Evolutionary conservation across 2,888 invertebrate genomes (phyloP), one percentile per base, ranked within the genome.

Genomic region (Halocaridina rubra): DNA sequence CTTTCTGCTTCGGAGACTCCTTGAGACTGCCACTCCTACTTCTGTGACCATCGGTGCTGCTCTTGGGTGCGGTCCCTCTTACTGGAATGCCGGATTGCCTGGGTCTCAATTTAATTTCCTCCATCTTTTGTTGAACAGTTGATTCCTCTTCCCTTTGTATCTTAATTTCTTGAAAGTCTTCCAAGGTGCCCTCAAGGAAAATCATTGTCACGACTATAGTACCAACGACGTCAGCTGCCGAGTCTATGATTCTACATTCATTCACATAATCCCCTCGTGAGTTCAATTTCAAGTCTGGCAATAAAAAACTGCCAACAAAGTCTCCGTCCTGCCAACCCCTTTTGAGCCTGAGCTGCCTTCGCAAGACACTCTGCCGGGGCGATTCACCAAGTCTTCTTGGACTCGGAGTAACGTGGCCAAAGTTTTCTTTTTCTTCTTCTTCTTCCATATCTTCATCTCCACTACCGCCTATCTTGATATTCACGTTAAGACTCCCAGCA

Each of bases 271-370:
- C 82, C 4, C 82, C 82, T 24, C 82, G 77, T 19, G 78, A 16
- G 33, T 82, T 82, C 22, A 82, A 72, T 16, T 78, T 82, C n/a
- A 82, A 33, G 29, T 82, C 82, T 13, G 77, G 78, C 8, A 82
- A 24, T n/a, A 82, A 57, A 22, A 82, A 82, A 29, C 32, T 82
- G 13, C 82, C 82, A n/a, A 82, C 29, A 3, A 72, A 59, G 33
- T 82, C 82, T 4, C 82, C 82, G 72, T 82, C 78, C 46, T 82
- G 82, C 82, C 82, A 82, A 10, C 82, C 82, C 30, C 78, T 82
- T 72, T 82, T 82, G 29, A 78, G 71, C 10, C 82, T 69, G 16
- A 78, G 39, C 29, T 82, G 82, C 24, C 82, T 32, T 0, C 82
- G 57, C 33, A 82, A 59, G 16, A 82, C 53, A 16, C 22, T 82